Evolutionary conservation across 2,113 vertebrate species (phyloP).

Genomic region (Thermophis baileyi): DNA sequence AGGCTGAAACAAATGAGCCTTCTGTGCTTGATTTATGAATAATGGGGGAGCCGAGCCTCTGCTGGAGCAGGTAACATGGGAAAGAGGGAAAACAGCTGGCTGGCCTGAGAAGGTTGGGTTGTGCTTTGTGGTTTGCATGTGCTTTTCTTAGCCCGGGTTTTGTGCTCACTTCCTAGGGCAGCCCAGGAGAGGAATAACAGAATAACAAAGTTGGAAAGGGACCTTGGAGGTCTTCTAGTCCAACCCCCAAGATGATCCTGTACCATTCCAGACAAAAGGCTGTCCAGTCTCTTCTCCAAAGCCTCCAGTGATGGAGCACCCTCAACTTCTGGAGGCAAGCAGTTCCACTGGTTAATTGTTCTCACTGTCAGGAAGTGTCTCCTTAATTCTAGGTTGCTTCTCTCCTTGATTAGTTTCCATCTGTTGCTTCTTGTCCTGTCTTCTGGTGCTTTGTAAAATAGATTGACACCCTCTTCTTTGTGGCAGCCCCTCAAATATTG

Average conservation of each 20-base stretch:
- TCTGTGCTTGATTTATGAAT: conserved; percentile 38
- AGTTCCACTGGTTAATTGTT: background rate
- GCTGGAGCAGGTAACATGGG: background rate
- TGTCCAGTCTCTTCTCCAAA: background rate
- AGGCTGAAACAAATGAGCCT: conserved; percentile 21
- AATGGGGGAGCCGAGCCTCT: background rate
- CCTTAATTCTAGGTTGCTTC: background rate
- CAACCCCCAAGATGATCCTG: background rate
- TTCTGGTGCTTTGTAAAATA: background rate
- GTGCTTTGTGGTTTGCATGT: background rate
- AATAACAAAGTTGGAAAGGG: background rate
- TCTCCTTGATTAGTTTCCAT: background rate
- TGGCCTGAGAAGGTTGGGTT: conserved; percentile 16
- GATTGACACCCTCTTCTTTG: background rate
- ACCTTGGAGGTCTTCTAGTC: background rate
- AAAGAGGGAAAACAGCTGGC: background rate
- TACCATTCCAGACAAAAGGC: no score
- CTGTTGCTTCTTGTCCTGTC: background rate
- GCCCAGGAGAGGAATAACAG: background rate
- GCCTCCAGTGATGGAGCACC: background rate
- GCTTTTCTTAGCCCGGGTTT: background rate
- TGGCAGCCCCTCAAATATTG: background rate
- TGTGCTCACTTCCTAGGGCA: background rate
- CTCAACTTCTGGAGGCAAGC: background rate
- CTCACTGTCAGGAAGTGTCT: background rate